Conservation (phyloP, 2,113 vertebrate genomes). For the Eptesicus fuscus region DNA sequence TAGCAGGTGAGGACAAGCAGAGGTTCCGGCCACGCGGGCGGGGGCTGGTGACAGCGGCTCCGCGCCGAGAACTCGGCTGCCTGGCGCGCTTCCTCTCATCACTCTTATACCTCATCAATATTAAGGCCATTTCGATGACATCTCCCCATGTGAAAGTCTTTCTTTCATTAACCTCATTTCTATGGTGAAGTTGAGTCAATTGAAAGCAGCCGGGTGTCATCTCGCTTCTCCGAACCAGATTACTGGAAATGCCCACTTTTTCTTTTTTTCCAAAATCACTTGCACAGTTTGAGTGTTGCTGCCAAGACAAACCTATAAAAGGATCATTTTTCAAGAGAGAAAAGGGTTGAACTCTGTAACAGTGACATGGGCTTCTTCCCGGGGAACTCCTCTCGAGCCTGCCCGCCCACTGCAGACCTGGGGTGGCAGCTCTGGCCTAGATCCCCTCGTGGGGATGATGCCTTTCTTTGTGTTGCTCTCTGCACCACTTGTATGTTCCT, state of each 20-base stretch:
- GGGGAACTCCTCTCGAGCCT: neutral
- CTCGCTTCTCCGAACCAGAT: neutral
- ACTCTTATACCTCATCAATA: neutral
- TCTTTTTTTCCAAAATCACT: constrained; percentile 25
- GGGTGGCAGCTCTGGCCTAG: neutral
- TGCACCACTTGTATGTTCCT: neutral
- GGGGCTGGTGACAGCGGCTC: neutral
- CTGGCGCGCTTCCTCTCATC: neutral
- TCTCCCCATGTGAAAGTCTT: constrained; percentile 53
- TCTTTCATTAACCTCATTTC: constrained; percentile 60
- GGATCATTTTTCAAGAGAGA: neutral
- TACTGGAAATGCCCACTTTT: constrained; percentile 53
- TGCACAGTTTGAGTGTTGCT: neutral
- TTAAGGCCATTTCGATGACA: constrained; percentile 45
- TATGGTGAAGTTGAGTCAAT: constrained; percentile 49
- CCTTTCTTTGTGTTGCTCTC: fast-evolving
- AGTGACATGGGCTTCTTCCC: neutral
- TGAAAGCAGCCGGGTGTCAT: constrained; percentile 47
- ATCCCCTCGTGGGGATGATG: fast-evolving
- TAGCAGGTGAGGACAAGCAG: fast-evolving
- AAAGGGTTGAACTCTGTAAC: fast-evolving
- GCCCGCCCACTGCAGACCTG: neutral
- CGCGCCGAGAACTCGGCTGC: neutral
- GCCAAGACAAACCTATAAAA: neutral
- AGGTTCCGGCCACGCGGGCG: neutral